phyloP scores from a whole-genome alignment of 2,888 invertebrate genomes.

The Mylabris sibirica region DNA sequence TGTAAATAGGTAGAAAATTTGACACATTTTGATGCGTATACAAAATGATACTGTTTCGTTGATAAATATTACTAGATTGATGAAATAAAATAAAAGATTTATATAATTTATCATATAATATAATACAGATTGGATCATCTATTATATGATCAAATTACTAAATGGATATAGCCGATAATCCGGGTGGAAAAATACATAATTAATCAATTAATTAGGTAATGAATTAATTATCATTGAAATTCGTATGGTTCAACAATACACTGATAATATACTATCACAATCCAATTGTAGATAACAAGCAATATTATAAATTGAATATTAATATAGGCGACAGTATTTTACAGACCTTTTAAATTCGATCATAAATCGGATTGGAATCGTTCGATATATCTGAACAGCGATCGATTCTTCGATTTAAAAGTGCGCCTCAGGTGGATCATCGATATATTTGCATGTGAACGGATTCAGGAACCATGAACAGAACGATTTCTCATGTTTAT shows the following conservation, averaged over 20 bases:
- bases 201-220: not conserved
- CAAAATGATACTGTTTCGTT: conserved; percentile 44
- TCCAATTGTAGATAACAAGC: conserved; percentile 12
- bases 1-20: conserved; percentile 40
- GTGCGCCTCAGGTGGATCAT: conserved; percentile 63
- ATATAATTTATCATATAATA: no score
- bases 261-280: conserved; percentile 29
- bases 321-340: no score
- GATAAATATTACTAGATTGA: conserved; percentile 21
- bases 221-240: not conserved
- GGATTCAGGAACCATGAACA: conserved; percentile 80
- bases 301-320: not conserved
- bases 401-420: conserved; percentile 56
- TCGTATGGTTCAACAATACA: conserved; percentile 15
- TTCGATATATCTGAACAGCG: no score
- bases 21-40: conserved; percentile 52
- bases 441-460: conserved; percentile 79
- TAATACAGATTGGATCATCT: not conserved
- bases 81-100: not conserved
- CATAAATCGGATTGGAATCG: no score
- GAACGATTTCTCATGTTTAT: conserved; percentile 73
- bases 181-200: conserved; percentile 25
- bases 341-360: not conserved
- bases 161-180: conserved; percentile 6
- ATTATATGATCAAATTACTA: not conserved